Base-by-base conservation (phyloP, 2,113 vertebrate genomes). In the Asarcornis scutulata region DNA sequence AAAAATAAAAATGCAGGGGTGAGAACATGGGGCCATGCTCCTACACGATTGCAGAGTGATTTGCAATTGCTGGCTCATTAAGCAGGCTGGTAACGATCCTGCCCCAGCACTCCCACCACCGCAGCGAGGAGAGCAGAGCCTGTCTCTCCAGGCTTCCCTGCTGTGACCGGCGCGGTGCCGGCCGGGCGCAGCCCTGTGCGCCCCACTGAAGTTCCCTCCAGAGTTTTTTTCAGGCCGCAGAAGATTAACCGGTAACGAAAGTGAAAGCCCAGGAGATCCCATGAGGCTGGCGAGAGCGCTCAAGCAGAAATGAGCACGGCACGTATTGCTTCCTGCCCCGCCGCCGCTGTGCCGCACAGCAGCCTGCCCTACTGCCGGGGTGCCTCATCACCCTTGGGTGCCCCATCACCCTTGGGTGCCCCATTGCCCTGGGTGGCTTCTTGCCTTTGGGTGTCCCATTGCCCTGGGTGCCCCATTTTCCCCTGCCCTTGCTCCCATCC, bases 211-310 rank as follows among this genome's bases (percentile, higher is more conserved):
- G 88, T 88, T 92, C 91, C 83, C 95, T 96, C 66, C 36, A 21
- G 92, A 79, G 78, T 81, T 72, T 40, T 40, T 56, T 80, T 80
- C 38, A 88, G 88, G 91, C 85, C 84, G 2, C 68, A 55, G 91
- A 66, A 69, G 72, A 92, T 42, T 36, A 77, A 40, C 73, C 14
- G 71, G 84, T 86, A 96, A 38, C 8, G 96, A 97, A 97, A 97
- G 95, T 68, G 94, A 97, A 97, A 97, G 95, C 88, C 82, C 73
- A 64, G 93, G 96, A 95, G 95, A 95, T 96, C 97, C 96, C 95
- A 93, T 72, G 93, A 3, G 74, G 94, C 20, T 25, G 38, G 42
- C 6, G 46, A 36, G 53, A 77, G 91, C 42, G 4, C 86, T 92
- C 78, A 40, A 89, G 93, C 90, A 93, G 86, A 95, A 83, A 86